These are phyloP conservation scores for Lithobius niger DNA, from an alignment of 1,140 invertebrate genomes.

Conservation along the genomic window DNA sequence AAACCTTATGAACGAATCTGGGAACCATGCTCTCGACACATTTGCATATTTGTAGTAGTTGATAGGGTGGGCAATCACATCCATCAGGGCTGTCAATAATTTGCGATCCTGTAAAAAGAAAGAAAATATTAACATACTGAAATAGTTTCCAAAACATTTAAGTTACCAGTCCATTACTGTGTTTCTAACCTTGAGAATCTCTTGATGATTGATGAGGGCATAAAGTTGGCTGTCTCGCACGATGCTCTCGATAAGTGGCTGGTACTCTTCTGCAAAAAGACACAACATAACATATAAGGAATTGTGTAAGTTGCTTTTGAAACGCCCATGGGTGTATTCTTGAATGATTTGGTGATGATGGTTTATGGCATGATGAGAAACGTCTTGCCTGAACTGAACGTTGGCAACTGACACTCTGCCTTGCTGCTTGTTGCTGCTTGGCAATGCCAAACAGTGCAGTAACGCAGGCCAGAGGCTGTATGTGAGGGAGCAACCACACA, in stretches of 20 bases:
- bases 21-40: constrained; percentile 28
- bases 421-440: no score
- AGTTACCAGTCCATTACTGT: background rate
- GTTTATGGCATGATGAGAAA: no score
- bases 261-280: constrained; percentile 29
- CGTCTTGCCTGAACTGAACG: no score
- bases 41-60: constrained; percentile 30
- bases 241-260: constrained; percentile 31
- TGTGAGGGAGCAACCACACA: no score
- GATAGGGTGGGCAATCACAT: constrained; percentile 31
- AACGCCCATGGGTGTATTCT: no score
- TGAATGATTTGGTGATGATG: no score
- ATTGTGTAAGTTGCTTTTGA: background rate
- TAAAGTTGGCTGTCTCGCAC: constrained; percentile 30
- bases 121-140: background rate
- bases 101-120: constrained; percentile 27
- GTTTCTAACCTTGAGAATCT: constrained; percentile 29
- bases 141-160: no score
- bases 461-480: no score
- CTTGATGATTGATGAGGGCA: constrained; percentile 29
- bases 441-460: no score
- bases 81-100: constrained; percentile 27
- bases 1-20: constrained; percentile 29
- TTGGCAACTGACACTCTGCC: no score
- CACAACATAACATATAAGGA: background rate